Conservation (phyloP, 2,888 invertebrate genomes). For the Crossocerus cetratus region DNA sequence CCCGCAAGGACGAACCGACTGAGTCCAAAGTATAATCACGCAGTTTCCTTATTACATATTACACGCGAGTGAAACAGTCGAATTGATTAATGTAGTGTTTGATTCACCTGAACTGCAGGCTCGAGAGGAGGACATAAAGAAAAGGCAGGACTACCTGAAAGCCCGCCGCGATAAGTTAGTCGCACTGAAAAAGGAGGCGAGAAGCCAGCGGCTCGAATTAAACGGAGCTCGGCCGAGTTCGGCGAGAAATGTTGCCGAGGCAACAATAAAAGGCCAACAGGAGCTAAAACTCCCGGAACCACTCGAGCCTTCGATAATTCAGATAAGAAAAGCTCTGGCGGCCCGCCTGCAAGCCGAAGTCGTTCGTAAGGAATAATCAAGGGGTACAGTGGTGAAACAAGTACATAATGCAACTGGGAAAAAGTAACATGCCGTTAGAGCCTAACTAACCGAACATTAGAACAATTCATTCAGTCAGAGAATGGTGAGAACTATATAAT, state of each 20-base stretch:
- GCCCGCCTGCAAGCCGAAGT: constrained; percentile 92
- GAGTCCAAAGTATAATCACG: constrained; percentile 56
- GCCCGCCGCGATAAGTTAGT: constrained; percentile 94
- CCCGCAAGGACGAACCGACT: constrained; percentile 51
- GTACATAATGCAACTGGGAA: too few species aligned
- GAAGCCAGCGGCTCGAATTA: constrained; percentile 87
- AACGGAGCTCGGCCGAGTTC: constrained; percentile 77
- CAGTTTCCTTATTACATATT: neutral
- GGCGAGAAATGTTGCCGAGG: constrained; percentile 69
- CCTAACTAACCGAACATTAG: too few species aligned
- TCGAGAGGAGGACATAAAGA: constrained; percentile 82
- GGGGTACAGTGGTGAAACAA: constrained; percentile 1
- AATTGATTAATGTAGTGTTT: neutral
- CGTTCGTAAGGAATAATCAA: constrained; percentile 79
- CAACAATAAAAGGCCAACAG: constrained; percentile 70
- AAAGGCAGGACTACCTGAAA: constrained; percentile 90
- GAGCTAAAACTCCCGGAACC: constrained; percentile 62
- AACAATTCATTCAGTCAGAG: too few species aligned
- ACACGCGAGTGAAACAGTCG: neutral
- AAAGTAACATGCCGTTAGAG: too few species aligned
- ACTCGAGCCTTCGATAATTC: constrained; percentile 81
- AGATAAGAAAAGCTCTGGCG: constrained; percentile 90
- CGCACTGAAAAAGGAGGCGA: constrained; percentile 91
- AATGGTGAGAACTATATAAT: too few species aligned
- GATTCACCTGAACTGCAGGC: constrained; percentile 36